Base-by-base conservation (phyloP, 1,140 invertebrate species). In the Varroa destructor region DNA sequence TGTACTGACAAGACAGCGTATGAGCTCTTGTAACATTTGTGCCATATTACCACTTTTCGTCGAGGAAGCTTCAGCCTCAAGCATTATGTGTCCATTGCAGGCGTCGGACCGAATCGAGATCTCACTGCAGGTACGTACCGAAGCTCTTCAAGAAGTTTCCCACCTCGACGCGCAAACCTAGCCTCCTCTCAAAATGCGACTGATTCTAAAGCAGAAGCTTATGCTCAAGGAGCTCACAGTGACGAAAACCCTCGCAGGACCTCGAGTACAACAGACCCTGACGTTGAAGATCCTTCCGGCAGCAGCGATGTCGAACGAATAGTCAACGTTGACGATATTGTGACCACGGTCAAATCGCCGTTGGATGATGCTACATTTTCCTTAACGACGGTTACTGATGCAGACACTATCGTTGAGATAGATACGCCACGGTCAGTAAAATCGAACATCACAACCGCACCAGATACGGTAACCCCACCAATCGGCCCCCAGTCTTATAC, bases 141-240 rank as follows among this genome's bases (percentile, higher is more conserved):
- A 67, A 46, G 46, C 40, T 12, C 36, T 67, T 12, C 40, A 67
- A 67, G 61, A 67, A 40, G 46, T 67, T 46, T 14, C 37, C 46
- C 61, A 67, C 46, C 61, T 67, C 61, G 10, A 67, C 37, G 40
- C 40, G n/a, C 61, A 67, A n/a, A 67, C 61, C 40, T 12, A 67
- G 37, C 61, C 40, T 10, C 61, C 61, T 14, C 61, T 67, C 10
- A 40, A 40, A 8, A 67, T 67, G 61, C 40, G 12, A 46, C 40
- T 67, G 61, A 40, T 43, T 14, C 61, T 12, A 8, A 67, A 43
- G 61, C 10, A 46, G 12, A 67, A 40, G 37, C 12, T 40, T 1
- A 10, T 67, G 3, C 46, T 46, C 40, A 67, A 67, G 61, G 61
- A 67, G 8, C 61, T 67, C 61, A 46, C 46, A 14, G 12, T 67